Conservation (phyloP, 2,113 vertebrate genomes). For the Platysternon megacephalum region DNA sequence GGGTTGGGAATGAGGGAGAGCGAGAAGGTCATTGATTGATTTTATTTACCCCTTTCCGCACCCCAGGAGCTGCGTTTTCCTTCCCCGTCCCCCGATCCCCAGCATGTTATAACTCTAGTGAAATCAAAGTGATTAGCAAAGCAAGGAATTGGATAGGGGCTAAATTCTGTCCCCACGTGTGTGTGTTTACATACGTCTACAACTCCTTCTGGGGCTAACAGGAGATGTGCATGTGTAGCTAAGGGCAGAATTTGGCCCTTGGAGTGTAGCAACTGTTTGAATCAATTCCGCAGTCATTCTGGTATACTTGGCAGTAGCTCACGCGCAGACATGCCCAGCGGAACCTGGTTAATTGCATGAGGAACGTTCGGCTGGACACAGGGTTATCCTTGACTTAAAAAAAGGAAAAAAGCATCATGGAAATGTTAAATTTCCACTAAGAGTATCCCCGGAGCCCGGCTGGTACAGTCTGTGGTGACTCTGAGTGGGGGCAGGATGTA, state of each 20-base stretch:
- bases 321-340: not conserved
- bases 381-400: not conserved
- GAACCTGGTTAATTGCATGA: not conserved
- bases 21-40: not conserved
- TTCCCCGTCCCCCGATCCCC: not conserved
- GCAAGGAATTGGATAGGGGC: not conserved
- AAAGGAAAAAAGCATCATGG: not conserved
- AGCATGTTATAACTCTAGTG: not conserved
- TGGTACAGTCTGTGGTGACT: not conserved
- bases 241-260: conserved; percentile 27
- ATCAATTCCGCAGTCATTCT: conserved; percentile 33
- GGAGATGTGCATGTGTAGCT: not conserved
- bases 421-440: not conserved
- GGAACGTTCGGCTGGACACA: not conserved
- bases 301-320: conserved; percentile 11
- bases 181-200: not conserved
- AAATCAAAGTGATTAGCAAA: not conserved
- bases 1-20: not conserved
- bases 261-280: not conserved
- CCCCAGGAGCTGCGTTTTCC: not conserved
- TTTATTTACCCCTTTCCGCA: not conserved
- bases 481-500: not conserved
- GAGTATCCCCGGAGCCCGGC: not conserved
- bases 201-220: not conserved
- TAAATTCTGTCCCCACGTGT: not conserved